These are phyloP conservation scores for Anomalospiza imberbis DNA, from an alignment of 2,797 vertebrate genomes.

Conservation along the genomic window DNA sequence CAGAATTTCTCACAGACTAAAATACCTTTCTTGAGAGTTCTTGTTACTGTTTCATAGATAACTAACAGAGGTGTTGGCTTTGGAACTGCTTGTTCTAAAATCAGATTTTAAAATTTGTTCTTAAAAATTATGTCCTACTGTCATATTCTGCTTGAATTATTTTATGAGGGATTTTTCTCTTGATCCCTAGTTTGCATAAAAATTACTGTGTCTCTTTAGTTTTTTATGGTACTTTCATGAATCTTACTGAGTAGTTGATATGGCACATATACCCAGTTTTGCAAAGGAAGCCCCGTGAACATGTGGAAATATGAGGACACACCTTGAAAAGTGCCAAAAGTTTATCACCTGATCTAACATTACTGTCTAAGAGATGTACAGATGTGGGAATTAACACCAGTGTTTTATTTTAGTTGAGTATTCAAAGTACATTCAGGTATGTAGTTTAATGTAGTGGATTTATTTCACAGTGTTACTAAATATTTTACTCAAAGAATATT, in stretches of 20 bases:
- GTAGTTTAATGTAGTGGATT: not conserved
- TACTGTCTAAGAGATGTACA: not conserved
- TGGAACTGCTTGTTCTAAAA: not conserved
- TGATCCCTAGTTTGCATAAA: not conserved
- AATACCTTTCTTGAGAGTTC: not conserved
- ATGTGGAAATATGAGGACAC: not conserved
- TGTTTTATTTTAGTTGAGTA: not conserved
- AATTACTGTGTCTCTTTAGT: not conserved
- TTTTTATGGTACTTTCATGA: not conserved
- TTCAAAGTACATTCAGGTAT: not conserved
- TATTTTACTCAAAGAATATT: not conserved
- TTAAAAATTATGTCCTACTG: not conserved
- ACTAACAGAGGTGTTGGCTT: not conserved
- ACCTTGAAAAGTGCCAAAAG: not conserved
- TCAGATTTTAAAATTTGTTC: not conserved
- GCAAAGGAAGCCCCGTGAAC: not conserved
- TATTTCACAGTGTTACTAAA: not conserved
- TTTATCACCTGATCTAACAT: not conserved
- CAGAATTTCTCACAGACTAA: not conserved
- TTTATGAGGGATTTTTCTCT: not conserved
- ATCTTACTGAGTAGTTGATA: not conserved
- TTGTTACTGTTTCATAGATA: not conserved
- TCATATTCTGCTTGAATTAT: not conserved
- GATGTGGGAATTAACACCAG: fast-evolving
- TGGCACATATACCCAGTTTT: not conserved